Base-by-base conservation (phyloP, 1,140 invertebrate genomes). In the Agraylea sexmaculata region DNA sequence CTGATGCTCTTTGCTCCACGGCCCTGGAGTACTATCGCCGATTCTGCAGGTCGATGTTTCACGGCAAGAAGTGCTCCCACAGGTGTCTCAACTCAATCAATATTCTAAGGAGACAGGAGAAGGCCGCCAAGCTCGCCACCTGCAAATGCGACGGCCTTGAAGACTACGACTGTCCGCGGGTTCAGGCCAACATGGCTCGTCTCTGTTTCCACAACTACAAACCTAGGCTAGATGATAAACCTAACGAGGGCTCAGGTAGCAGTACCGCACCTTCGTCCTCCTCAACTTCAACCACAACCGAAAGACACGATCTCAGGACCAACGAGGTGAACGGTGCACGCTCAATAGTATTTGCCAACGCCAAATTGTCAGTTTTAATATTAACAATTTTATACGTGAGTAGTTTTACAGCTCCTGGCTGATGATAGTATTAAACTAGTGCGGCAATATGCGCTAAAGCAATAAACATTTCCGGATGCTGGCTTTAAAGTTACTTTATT, bases 81-180 rank as follows among this genome's bases (percentile, higher is more conserved):
- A 68, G 80, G 29, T 85, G 82, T 54, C 72, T 74, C 49, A 88
- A 88, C 58, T 83, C 80, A 15, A 79, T 87, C 42, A 69, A 70
- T 40, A 88, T 88, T 47, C 58, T 88, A 28, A 68, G 71, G 42
- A 71, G 81, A 3, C 82, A 87, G 53, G 75, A 83, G 42, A 85
- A 84, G 55, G 82, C 84, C 0, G 73, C 72, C n/a, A 82, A 83
- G 49, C 56, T 88, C 17, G 76, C 73, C 27, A 77, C 73, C 2
- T 88, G 84, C 53, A 66, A 71, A 21, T 88, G 84, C 49, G 80
- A 83, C 52, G 83, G 83, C 0, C 64, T 69, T n/a, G 81, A 85
- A 54, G 76, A 80, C 22, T 80, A 77, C 54, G 75, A 84, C 49
- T 88, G 83, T 50, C 56, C 58, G 0, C 56, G 52, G 40, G 76